phyloP scores from a whole-genome alignment of 1,140 invertebrate genomes.

The Mycetomoellerius zeteki region DNA sequence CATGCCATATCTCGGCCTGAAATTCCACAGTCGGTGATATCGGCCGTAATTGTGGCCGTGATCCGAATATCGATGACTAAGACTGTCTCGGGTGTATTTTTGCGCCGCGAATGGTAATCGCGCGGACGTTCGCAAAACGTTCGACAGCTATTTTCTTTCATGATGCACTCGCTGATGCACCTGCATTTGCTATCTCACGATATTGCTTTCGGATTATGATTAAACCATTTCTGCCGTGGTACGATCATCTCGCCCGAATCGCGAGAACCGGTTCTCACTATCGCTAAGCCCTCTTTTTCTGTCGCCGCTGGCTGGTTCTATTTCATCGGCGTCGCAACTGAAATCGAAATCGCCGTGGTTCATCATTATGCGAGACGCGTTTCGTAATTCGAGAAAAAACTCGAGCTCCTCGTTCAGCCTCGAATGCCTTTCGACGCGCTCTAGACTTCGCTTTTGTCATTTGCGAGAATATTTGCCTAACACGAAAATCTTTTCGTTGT shows the following conservation, averaged over 20 bases:
- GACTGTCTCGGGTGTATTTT: conserved; percentile 65
- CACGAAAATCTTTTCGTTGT: neutral
- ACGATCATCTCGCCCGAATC: conserved; percentile 6
- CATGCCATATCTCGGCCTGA: conserved; percentile 47
- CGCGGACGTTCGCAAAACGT: conserved; percentile 42
- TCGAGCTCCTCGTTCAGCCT: conserved; percentile 30
- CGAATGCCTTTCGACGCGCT: conserved; percentile 10
- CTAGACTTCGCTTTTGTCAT: neutral
- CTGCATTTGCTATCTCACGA: conserved; percentile 22
- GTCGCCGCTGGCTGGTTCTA: neutral
- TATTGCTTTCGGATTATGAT: conserved; percentile 7
- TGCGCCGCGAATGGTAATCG: conserved; percentile 36
- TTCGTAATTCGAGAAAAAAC: conserved; percentile 54
- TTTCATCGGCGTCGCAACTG: conserved; percentile 5
- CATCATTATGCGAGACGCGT: conserved; percentile 51
- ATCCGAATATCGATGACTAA: conserved; percentile 79
- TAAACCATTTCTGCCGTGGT: conserved; percentile 29
- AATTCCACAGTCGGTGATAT: conserved; percentile 79
- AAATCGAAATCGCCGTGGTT: conserved; percentile 20
- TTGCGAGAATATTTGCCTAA: conserved; percentile 4
- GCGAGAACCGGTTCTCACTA: conserved; percentile 52
- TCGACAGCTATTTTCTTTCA: conserved; percentile 53
- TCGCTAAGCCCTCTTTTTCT: neutral
- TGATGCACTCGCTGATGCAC: conserved; percentile 56
- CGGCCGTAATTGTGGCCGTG: conserved; percentile 79